These are phyloP conservation scores for Cranoglanis bouderius DNA, from an alignment of 2,113 vertebrate genomes.

Conservation along the genomic window DNA sequence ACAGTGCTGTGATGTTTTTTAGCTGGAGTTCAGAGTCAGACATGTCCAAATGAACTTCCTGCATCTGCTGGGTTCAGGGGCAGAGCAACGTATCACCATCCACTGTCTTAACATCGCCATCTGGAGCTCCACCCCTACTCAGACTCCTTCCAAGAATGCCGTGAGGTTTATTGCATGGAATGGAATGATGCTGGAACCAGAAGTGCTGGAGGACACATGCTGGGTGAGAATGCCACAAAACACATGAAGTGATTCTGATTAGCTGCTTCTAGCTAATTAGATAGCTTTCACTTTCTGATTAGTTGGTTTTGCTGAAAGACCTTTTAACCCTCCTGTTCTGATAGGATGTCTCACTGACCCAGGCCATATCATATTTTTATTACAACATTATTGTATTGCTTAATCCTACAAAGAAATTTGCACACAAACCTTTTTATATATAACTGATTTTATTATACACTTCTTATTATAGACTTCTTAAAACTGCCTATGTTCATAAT, in stretches of 20 bases:
- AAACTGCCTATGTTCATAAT: neutral
- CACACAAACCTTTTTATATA: neutral
- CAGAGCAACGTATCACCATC: constrained; percentile 91
- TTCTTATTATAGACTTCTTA: neutral
- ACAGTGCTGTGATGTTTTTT: constrained; percentile 15
- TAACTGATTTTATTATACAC: no score
- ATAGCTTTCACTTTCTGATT: neutral
- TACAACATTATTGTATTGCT: neutral
- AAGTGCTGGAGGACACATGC: constrained; percentile 86
- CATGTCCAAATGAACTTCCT: constrained; percentile 97
- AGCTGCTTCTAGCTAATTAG: neutral
- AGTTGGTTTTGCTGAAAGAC: neutral
- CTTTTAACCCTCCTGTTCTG: neutral
- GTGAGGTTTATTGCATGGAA: constrained; percentile 88
- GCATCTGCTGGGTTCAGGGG: constrained; percentile 90
- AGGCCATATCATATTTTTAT: neutral
- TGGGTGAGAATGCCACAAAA: constrained; percentile 74
- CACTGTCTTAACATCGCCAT: constrained; percentile 89
- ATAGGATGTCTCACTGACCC: neutral
- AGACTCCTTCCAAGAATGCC: constrained; percentile 64
- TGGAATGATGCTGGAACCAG: constrained; percentile 83
- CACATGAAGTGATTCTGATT: neutral
- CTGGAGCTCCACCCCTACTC: constrained; percentile 74
- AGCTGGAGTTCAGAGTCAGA: constrained; percentile 84
- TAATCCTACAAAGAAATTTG: neutral